phyloP scores from a whole-genome alignment of 1,140 invertebrate species.

The Macrobrachium nipponense region DNA sequence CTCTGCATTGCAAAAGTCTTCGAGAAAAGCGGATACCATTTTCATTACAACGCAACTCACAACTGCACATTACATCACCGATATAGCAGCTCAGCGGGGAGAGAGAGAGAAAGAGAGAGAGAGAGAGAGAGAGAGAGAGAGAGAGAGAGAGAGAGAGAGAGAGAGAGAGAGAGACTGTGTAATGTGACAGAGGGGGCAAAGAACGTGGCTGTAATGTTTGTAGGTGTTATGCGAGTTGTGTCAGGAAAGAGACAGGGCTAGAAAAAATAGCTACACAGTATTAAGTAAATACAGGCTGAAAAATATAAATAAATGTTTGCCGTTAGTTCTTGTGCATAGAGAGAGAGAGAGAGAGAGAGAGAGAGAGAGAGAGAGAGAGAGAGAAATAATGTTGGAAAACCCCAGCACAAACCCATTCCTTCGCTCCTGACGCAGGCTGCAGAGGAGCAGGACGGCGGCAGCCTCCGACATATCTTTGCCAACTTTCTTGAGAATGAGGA shows the following conservation, averaged over 20 bases:
- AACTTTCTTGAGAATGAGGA: not conserved
- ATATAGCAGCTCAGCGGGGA: too few relatives aligned
- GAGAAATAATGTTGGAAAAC: not conserved
- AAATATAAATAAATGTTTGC: too few relatives aligned
- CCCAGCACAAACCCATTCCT: not conserved
- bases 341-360: not conserved
- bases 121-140: not conserved
- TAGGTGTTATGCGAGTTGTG: too few relatives aligned
- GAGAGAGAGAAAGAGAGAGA: too few relatives aligned
- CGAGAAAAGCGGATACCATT: too few relatives aligned
- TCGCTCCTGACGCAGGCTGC: not conserved
- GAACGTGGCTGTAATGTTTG: not conserved
- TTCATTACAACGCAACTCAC: too few relatives aligned
- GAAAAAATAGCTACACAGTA: too few relatives aligned
- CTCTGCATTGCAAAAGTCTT: too few relatives aligned
- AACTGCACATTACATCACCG: too few relatives aligned
- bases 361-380: slow-evolving; percentile 11
- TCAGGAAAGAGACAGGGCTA: too few relatives aligned
- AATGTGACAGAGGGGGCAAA: not conserved
- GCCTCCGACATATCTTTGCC: not conserved
- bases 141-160: slow-evolving; percentile 12
- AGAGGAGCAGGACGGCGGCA: too few relatives aligned
- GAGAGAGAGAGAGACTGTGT: not conserved
- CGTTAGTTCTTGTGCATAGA: not conserved
- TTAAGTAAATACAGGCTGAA: too few relatives aligned